A percentile compares a stretch with the other conserved stretches of the same genome.
Conservation (phyloP, 1,140 invertebrate genomes). For the Aphelenchoides fujianensis region DNA sequence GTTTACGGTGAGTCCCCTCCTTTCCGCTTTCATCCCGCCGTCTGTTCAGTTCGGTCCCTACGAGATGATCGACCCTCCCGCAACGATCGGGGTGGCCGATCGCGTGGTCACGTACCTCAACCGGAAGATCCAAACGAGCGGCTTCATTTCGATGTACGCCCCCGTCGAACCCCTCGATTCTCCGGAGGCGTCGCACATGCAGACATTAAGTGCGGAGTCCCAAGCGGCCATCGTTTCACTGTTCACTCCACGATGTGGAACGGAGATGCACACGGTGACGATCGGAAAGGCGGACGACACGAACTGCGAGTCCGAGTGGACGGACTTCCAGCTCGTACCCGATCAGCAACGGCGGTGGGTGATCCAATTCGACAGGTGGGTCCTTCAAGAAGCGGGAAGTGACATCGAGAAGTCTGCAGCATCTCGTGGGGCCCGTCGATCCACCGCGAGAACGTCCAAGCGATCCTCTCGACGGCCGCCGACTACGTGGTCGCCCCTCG, state of each 20-base stretch:
- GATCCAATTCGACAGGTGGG: not conserved
- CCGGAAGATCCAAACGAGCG: not conserved
- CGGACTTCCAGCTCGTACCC: not conserved
- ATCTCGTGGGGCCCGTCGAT: not conserved
- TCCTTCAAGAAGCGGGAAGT: not conserved
- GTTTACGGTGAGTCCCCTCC: not conserved
- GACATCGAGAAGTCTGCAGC: not conserved
- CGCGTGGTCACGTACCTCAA: not conserved
- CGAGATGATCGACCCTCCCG: not conserved
- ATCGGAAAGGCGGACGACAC: conserved; percentile 9
- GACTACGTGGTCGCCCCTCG: not conserved
- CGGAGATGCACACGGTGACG: not conserved
- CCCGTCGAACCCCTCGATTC: conserved; percentile 1
- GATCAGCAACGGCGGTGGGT: not conserved
- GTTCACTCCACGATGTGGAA: conserved; percentile 2
- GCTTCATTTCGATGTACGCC: conserved; percentile 3
- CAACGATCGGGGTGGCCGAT: not conserved
- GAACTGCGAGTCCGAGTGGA: conserved; percentile 4
- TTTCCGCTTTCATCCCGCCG: not conserved
- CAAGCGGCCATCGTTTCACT: conserved; percentile 1
- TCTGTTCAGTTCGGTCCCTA: conserved; percentile 7
- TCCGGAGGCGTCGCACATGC: conserved; percentile 2
- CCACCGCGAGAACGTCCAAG: not conserved
- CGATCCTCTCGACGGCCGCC: conserved; percentile 2
- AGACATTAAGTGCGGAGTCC: not conserved